phyloP scores from a whole-genome alignment of 2,797 vertebrate species.

The Eidolon dupreanum region DNA sequence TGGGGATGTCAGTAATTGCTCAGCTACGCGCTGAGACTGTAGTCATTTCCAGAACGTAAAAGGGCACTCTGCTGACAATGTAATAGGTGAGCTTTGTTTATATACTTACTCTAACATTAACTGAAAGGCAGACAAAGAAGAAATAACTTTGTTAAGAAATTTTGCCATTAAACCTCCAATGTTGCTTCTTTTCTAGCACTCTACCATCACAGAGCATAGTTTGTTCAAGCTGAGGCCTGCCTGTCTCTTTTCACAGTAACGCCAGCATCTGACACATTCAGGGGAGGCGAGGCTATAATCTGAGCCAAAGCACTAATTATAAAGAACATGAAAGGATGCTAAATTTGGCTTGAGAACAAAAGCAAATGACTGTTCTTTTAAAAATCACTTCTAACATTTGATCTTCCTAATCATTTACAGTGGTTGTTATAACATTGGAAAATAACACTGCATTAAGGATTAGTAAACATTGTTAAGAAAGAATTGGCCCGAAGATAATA shows the following conservation, averaged over 20 bases:
- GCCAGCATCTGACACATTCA: conserved; percentile 53
- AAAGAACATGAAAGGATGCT: conserved; percentile 66
- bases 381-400: conserved; percentile 66
- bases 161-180: background rate
- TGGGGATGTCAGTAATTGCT: background rate
- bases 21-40: background rate
- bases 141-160: background rate
- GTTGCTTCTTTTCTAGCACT: background rate
- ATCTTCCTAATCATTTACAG: conserved; percentile 56
- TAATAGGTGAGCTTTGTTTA: conserved; percentile 13
- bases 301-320: conserved; percentile 76
- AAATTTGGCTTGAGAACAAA: conserved; percentile 75
- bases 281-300: background rate
- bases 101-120: background rate
- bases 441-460: conserved; percentile 38
- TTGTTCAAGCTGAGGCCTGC: conserved; percentile 6
- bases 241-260: conserved; percentile 41
- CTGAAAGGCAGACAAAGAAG: background rate
- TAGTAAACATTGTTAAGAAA: conserved; percentile 41
- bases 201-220: background rate
- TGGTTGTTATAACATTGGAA: conserved; percentile 22
- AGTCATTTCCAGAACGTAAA: background rate
- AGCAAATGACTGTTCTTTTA: conserved; percentile 45
- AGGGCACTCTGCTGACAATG: background rate
- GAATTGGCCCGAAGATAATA: conserved; percentile 7